These are phyloP conservation scores for Tragelaphus strepsiceros DNA, from an alignment of 2,113 vertebrate species.

Conservation along the genomic window DNA sequence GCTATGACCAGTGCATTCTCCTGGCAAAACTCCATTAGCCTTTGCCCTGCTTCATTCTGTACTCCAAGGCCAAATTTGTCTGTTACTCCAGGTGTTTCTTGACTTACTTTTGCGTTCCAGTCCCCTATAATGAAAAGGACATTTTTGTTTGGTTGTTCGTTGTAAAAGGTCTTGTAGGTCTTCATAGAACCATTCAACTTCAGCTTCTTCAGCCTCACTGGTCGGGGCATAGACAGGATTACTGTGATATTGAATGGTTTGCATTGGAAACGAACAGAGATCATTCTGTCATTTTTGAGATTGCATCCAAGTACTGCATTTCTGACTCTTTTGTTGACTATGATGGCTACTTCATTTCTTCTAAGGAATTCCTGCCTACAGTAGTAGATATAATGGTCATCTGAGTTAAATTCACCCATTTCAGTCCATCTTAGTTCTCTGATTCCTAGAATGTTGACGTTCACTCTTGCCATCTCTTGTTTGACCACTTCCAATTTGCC, in stretches of 20 bases:
- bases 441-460: rapidly evolving
- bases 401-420: not conserved
- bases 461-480: not conserved
- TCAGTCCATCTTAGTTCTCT: not conserved
- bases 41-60: not conserved
- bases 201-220: not conserved
- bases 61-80: not conserved
- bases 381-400: not conserved
- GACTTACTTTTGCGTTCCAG: not conserved
- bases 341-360: not conserved
- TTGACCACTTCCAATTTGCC: not conserved
- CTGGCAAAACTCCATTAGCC: not conserved
- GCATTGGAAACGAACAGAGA: not conserved
- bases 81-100: not conserved
- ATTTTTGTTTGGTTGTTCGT: not conserved
- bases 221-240: not conserved
- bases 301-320: not conserved
- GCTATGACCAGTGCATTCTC: not conserved
- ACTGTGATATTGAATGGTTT: rapidly evolving
- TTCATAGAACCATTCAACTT: not conserved
- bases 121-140: not conserved
- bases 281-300: not conserved
- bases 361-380: rapidly evolving
- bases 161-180: not conserved
- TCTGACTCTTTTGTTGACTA: not conserved